phyloP scores from a whole-genome alignment of 2,113 vertebrate species.

The Spilogale gracilis region DNA sequence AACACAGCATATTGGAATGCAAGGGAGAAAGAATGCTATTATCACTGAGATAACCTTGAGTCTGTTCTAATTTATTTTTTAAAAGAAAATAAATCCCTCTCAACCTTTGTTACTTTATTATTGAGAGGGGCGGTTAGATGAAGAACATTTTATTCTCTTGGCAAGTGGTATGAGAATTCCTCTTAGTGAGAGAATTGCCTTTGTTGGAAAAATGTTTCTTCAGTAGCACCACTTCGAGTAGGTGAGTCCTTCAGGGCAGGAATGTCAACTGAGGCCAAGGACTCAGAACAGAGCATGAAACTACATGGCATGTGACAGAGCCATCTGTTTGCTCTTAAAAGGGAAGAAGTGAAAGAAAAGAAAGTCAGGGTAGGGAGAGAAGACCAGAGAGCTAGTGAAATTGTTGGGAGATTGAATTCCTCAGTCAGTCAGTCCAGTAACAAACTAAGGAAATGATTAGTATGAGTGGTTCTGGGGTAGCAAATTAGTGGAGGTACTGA shows the following conservation, averaged over 20 bases:
- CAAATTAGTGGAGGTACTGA: not conserved
- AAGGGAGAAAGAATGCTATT: constrained; percentile 72
- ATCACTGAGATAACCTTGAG: constrained; percentile 82
- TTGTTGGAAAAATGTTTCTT: constrained; percentile 65
- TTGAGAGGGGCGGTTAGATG: constrained; percentile 3
- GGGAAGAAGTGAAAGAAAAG: constrained; percentile 1
- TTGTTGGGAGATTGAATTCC: not conserved
- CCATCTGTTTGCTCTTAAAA: constrained; percentile 47
- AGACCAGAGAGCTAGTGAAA: not conserved
- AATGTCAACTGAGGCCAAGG: constrained; percentile 48
- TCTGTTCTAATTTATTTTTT: constrained; percentile 82
- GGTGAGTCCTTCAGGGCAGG: not conserved
- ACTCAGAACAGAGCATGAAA: constrained; percentile 35
- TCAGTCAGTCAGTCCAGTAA: not conserved
- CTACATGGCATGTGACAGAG: not conserved
- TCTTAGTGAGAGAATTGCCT: constrained; percentile 60
- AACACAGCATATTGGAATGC: constrained; percentile 78
- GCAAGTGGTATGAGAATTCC: constrained; percentile 63
- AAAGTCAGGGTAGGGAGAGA: not conserved
- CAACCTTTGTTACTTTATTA: constrained; percentile 80
- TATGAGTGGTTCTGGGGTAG: not conserved
- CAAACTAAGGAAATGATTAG: not conserved
- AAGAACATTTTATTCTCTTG: constrained; percentile 72
- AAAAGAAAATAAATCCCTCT: constrained; percentile 81
- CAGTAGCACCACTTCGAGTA: not conserved